These are phyloP conservation scores for Holotrichia oblita DNA, from an alignment of 1,140 invertebrate genomes.

Conservation along the genomic window DNA sequence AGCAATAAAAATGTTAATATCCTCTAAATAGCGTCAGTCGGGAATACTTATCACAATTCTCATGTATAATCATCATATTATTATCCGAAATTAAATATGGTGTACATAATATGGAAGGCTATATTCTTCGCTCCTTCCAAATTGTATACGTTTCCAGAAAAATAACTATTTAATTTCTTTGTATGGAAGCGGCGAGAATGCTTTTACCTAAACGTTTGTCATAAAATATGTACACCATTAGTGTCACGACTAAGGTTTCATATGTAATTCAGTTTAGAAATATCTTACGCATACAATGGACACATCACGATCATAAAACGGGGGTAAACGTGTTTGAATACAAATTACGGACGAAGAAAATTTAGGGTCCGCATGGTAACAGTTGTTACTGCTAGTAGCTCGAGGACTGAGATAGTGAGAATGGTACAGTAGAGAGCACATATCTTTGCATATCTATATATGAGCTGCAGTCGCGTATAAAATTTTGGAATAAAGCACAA, in stretches of 20 bases:
- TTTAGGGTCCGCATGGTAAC: conserved; percentile 25
- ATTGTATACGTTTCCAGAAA: conserved; percentile 26
- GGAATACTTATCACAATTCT: conserved; percentile 17
- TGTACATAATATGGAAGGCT: background rate
- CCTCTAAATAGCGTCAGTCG: background rate
- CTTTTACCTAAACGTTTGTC: conserved; percentile 4
- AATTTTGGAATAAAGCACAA: too few species aligned
- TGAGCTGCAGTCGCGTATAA: too few species aligned
- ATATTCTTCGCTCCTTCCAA: background rate
- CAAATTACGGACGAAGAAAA: conserved; percentile 28
- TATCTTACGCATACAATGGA: conserved; percentile 26
- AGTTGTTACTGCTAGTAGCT: background rate
- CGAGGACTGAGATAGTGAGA: background rate
- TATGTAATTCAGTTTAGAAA: conserved; percentile 9
- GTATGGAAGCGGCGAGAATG: conserved; percentile 14
- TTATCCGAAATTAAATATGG: conserved; percentile 22
- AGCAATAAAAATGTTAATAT: conserved; percentile 24
- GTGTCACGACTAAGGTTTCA: background rate
- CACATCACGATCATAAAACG: conserved; percentile 27
- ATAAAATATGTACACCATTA: conserved; percentile 24
- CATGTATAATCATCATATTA: background rate
- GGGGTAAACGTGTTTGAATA: conserved; percentile 28
- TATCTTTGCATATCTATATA: too few species aligned
- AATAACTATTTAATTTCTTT: conserved; percentile 27
- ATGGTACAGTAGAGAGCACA: background rate